Base-by-base conservation (phyloP, 2,888 invertebrate genomes). In the Choristoneura rosaceana region DNA sequence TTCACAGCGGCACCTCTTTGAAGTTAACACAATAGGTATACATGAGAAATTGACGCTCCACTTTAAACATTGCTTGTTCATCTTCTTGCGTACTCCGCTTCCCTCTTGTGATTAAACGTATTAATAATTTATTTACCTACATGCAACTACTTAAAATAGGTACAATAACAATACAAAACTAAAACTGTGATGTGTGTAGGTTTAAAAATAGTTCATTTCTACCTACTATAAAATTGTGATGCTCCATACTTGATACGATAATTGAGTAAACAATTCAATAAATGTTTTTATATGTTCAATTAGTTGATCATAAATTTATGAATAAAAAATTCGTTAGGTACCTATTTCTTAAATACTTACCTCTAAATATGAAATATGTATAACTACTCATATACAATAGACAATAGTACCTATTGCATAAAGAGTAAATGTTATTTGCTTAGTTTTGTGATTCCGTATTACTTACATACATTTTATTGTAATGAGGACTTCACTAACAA, bases 401-500 rank as follows among this genome's bases (percentile, higher is more conserved):
- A 25, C 25, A 25, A 25, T 25, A 25, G 25, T 25, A 25, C 25
- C 25, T 25, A 47, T 63, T 47, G 33, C 63, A 12, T 33, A 47
- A 62, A 62, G 4, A 47, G 62, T 45, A 25, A 62, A 47, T 7
- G 8, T 33, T 47, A 63, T 47, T 47, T 47, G 63, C 47, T 63
- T 47, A 15, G 15, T 45, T 25, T 63, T 47, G 63, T 63, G 43
- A 45, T 25, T 45, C 4, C 43, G 41, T 41, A 63, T 34, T 34
- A 33, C 33, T 47, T 43, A 43, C 43, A 41, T 41, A 38, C 1
- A 9, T 41, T 12, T 25, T 38, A 34, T 52, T 66, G 71, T 71
- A 66, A 62, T 71, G 66, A 45, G 52, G 50, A 60, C 17, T 55
- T 66, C 25, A 55, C 45, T 33, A 43, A 62, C 25, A 66, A 43